Conservation (phyloP, 1,140 invertebrate species). For the Trissolcus basalis region DNA sequence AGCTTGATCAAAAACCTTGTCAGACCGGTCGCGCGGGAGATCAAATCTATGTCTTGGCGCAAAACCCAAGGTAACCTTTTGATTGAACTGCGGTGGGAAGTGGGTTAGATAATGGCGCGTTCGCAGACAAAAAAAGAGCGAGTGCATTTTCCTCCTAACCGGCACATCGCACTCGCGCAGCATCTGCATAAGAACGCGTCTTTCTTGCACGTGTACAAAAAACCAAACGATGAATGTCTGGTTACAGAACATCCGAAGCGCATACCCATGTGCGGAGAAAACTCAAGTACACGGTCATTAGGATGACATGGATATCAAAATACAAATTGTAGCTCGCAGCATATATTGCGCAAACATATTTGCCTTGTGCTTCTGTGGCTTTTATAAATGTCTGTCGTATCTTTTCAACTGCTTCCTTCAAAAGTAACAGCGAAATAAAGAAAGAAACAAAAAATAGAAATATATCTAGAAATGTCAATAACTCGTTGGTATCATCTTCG, state of each 20-base stretch:
- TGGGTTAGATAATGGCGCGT: neutral
- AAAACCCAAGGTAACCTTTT: neutral
- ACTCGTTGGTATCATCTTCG: conserved; percentile 40
- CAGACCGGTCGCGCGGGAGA: conserved; percentile 16
- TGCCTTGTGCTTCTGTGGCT: neutral
- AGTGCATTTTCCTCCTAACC: no score
- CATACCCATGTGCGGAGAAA: neutral
- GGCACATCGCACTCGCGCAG: no score
- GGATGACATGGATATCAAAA: conserved; percentile 9
- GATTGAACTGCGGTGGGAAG: neutral
- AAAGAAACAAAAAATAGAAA: conserved; percentile 2
- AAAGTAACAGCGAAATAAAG: conserved; percentile 1
- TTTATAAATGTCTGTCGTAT: conserved; percentile 15
- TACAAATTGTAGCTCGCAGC: conserved; percentile 5
- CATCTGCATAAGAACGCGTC: neutral
- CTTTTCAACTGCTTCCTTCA: conserved; percentile 13
- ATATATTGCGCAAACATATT: conserved; percentile 8
- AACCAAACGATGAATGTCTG: neutral
- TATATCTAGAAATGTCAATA: conserved; percentile 24
- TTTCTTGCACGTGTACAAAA: neutral
- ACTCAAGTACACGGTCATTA: conserved; percentile 5
- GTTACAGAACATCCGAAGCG: neutral
- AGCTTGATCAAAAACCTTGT: conserved; percentile 22
- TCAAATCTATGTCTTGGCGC: neutral
- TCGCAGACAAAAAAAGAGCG: neutral